phyloP scores from a whole-genome alignment of 2,888 invertebrate genomes.

The Ophraella communa region DNA sequence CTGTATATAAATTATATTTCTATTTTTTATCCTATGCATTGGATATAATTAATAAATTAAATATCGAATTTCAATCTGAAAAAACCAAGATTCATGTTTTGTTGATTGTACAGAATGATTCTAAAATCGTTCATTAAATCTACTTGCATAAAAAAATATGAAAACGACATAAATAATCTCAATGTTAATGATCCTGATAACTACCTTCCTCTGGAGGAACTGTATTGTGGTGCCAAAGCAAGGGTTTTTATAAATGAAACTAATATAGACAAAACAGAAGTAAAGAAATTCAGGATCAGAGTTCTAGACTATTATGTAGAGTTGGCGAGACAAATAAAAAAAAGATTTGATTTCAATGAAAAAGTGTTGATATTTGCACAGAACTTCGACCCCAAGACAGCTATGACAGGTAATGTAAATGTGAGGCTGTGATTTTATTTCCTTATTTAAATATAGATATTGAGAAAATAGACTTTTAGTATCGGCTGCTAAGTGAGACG shows the following conservation, averaged over 20 bases:
- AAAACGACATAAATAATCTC: slow-evolving; percentile 20
- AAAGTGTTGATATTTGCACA: slow-evolving; percentile 2
- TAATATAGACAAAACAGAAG: slow-evolving; percentile 14
- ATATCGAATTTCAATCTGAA: slow-evolving; percentile 33
- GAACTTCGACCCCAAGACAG: slow-evolving; percentile 8
- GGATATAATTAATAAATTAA: slow-evolving; percentile 31
- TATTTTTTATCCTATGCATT: slow-evolving; percentile 16
- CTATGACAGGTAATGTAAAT: slow-evolving; percentile 8
- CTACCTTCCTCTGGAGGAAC: slow-evolving; percentile 16
- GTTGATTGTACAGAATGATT: slow-evolving; percentile 5
- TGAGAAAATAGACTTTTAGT: slow-evolving; percentile 13
- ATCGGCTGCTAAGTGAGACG: slow-evolving; percentile 13
- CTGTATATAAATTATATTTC: slow-evolving; percentile 7
- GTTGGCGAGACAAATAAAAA: slow-evolving; percentile 16
- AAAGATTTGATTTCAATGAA: slow-evolving; percentile 6
- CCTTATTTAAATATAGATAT: slow-evolving; percentile 12
- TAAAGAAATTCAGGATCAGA: slow-evolving; percentile 16
- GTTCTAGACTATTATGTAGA: slow-evolving; percentile 28
- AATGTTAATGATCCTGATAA: slow-evolving; percentile 17
- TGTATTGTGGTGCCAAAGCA: slow-evolving; percentile 22
- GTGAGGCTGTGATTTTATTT: slow-evolving; percentile 13
- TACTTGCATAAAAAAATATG: neutral
- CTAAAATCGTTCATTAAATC: slow-evolving; percentile 22
- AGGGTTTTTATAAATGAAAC: slow-evolving; percentile 7
- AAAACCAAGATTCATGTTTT: slow-evolving; percentile 22